Percentiles rank a stretch among this genome's conserved stretches.
Evolutionary conservation across 2,113 vertebrate species (phyloP).

Genomic region (Takifugu bimaculatus): DNA sequence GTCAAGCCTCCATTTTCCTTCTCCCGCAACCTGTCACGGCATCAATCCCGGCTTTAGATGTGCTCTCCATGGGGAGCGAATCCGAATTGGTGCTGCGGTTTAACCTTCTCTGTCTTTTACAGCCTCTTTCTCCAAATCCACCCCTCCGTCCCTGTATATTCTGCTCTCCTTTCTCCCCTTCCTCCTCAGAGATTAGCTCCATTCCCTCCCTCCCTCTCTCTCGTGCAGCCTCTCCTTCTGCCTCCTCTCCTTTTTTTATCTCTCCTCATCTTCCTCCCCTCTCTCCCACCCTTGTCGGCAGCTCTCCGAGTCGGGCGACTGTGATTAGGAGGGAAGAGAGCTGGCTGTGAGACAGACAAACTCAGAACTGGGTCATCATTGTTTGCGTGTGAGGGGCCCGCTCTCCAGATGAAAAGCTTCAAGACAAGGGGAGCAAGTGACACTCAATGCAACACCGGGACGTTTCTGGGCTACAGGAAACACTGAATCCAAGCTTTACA

Average conservation of each 20-base stretch:
- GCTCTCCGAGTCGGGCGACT: constrained; percentile 61
- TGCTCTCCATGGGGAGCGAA: constrained; percentile 54
- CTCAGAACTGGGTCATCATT: constrained; percentile 74
- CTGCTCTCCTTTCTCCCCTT: constrained; percentile 43
- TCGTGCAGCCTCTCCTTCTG: constrained; percentile 48
- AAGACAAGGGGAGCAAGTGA: constrained; percentile 57
- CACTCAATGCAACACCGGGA: constrained; percentile 37
- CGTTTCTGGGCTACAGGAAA: constrained; percentile 61
- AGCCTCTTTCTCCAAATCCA: constrained; percentile 33
- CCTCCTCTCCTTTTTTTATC: neutral
- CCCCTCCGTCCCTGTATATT: constrained; percentile 41
- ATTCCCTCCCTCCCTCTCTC: constrained; percentile 22
- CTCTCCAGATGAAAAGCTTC: constrained; percentile 67
- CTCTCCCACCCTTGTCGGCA: constrained; percentile 53
- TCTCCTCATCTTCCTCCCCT: neutral
- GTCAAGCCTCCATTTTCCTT: constrained; percentile 52
- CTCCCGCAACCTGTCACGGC: constrained; percentile 63
- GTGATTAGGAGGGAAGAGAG: constrained; percentile 71
- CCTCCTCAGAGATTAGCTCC: constrained; percentile 39
- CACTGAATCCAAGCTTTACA: constrained; percentile 41
- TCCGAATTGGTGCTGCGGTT: constrained; percentile 52
- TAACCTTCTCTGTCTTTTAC: constrained; percentile 52
- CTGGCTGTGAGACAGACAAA: constrained; percentile 68
- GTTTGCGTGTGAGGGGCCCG: constrained; percentile 62
- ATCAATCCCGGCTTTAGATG: constrained; percentile 64